phyloP scores from a whole-genome alignment of 2,888 invertebrate species.

The Phrixothrix hirtus region DNA sequence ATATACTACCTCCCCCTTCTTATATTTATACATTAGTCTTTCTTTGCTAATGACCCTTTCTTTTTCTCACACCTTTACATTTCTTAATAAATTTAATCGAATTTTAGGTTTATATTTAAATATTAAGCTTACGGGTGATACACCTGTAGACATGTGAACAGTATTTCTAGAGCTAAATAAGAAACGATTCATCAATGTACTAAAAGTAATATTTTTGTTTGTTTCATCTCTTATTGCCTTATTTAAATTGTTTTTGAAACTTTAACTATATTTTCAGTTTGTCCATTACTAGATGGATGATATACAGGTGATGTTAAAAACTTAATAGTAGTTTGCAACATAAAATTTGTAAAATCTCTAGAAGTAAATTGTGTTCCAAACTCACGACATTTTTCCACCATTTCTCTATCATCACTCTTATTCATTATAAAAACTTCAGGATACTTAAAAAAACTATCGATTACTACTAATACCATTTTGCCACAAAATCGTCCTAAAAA shows the following conservation, averaged over 20 bases:
- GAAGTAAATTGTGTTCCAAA: conserved; percentile 7
- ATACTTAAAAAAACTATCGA: conserved; percentile 6
- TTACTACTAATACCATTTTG: conserved; percentile 3
- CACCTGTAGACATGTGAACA: conserved; percentile 3
- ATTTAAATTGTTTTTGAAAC: conserved; percentile 1
- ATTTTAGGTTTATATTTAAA: too few species aligned
- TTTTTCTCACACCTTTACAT: neutral
- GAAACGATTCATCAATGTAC: too few species aligned
- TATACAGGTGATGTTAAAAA: neutral
- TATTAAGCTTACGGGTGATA: conserved; percentile 3
- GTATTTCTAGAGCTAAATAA: conserved; percentile 5
- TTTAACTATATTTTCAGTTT: conserved; percentile 6
- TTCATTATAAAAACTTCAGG: conserved; percentile 8
- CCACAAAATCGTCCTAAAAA: neutral
- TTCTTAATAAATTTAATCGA: conserved; percentile 5
- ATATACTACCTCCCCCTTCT: neutral
- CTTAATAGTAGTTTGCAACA: neutral
- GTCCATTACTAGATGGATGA: conserved; percentile 2
- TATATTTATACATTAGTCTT: neutral
- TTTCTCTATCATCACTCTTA: neutral
- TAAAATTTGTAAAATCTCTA: neutral
- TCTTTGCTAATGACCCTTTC: neutral
- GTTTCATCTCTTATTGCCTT: conserved; percentile 1
- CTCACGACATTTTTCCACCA: neutral
- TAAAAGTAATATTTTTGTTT: neutral